phyloP scores from a whole-genome alignment of 2,113 vertebrate genomes.

The Chamaetylas fuelleborni region DNA sequence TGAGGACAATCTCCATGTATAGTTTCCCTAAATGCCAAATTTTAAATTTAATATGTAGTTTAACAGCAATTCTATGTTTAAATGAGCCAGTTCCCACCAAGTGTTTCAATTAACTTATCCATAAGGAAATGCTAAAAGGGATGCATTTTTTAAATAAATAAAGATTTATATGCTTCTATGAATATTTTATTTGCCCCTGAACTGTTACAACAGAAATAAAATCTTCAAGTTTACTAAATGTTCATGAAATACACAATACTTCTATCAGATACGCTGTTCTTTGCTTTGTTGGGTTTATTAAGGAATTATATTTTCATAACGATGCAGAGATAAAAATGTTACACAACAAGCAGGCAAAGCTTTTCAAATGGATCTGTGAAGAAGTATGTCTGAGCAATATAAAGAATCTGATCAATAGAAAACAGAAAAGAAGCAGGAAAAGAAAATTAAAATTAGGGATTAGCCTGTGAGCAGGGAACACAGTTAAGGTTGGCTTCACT shows the following conservation, averaged over 20 bases:
- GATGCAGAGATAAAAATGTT: not conserved
- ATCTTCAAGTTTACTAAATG: not conserved
- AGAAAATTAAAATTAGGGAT: not conserved
- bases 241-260: not conserved
- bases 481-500: not conserved
- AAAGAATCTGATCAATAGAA: not conserved
- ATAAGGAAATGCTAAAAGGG: not conserved
- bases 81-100: conserved; percentile 26
- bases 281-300: not conserved
- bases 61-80: conserved; percentile 46
- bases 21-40: not conserved
- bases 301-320: not conserved
- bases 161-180: not conserved
- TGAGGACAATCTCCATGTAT: not conserved
- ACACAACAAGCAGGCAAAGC: not conserved
- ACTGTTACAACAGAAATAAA: not conserved
- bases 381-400: not conserved
- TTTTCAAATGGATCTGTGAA: not conserved
- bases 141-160: conserved; percentile 2
- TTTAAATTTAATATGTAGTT: conserved; percentile 41
- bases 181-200: not conserved
- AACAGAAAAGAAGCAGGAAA: not conserved
- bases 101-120: conserved; percentile 27
- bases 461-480: not conserved
- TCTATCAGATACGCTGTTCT: not conserved